Evolutionary conservation across 2,888 invertebrate species (phyloP).

Genomic region (Allygus modestus): DNA sequence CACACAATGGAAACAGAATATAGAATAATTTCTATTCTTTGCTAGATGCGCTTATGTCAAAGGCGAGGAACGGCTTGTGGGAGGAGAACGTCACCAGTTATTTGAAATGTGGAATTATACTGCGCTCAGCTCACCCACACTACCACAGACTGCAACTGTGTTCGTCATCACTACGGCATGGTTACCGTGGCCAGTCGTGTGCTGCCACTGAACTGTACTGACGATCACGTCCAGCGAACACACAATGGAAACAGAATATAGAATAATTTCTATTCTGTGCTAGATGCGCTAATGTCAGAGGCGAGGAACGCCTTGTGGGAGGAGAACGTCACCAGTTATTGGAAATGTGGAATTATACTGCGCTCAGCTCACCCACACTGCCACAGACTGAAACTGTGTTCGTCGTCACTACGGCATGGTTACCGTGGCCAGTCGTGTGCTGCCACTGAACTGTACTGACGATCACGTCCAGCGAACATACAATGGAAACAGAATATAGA

Average conservation of each 20-base stretch:
- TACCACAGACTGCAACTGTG: not conserved
- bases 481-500: no score
- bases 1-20: no score
- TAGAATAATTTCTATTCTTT: not conserved
- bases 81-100: conserved; percentile 33
- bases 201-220: no score
- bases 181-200: no score
- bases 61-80: conserved; percentile 10
- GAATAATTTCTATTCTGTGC: no score
- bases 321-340: conserved; percentile 19
- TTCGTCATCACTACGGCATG: no score
- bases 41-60: conserved; percentile 13
- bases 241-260: no score
- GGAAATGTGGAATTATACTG: conserved; percentile 16
- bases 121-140: not conserved
- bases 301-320: conserved; percentile 5
- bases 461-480: no score
- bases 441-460: no score
- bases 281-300: conserved; percentile 13
- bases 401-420: no score
- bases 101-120: conserved; percentile 22
- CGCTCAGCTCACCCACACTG: not conserved
- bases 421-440: no score
- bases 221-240: no score
- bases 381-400: not conserved